Percentiles rank a stretch among this genome's conserved stretches.
phyloP scores from a whole-genome alignment of 2,888 invertebrate species.

The Galerucella nymphaeae region DNA sequence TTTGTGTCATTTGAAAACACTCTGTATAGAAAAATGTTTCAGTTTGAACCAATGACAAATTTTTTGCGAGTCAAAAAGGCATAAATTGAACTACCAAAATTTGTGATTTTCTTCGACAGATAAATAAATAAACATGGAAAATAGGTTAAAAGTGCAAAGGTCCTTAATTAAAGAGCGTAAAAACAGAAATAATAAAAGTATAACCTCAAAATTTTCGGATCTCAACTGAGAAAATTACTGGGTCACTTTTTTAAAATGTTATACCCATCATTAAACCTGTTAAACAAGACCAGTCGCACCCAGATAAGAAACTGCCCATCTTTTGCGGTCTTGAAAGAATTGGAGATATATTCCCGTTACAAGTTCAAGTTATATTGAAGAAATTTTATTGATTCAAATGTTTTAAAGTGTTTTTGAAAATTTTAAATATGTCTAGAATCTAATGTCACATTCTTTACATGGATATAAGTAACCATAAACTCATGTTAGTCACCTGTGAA shows the following conservation, averaged over 20 bases:
- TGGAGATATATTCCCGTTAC: slow-evolving; percentile 27
- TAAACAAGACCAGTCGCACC: slow-evolving; percentile 36
- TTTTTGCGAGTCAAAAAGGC: too few species aligned
- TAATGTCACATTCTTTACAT: not conserved
- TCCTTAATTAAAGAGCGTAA: too few species aligned
- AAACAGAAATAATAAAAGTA: too few species aligned
- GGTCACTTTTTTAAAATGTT: slow-evolving; percentile 37
- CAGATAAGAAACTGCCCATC: slow-evolving; percentile 35
- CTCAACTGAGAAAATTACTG: slow-evolving; percentile 22
- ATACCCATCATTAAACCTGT: slow-evolving; percentile 34
- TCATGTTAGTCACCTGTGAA: slow-evolving; percentile 9
- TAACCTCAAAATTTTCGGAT: too few species aligned
- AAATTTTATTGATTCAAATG: slow-evolving; percentile 1
- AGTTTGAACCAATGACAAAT: too few species aligned
- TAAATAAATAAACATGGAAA: too few species aligned
- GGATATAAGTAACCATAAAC: not conserved
- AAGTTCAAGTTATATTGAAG: slow-evolving; percentile 16
- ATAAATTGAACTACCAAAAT: too few species aligned
- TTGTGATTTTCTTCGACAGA: too few species aligned
- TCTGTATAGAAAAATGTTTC: too few species aligned
- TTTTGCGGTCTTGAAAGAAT: slow-evolving; percentile 28
- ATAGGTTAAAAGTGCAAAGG: too few species aligned
- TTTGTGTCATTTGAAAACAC: too few species aligned
- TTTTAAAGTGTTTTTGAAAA: not conserved
- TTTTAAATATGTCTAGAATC: not conserved